Evolutionary conservation across 2,797 vertebrate genomes (phyloP), one percentile per base, ranked within the genome.

Genomic region (Chelidonichthys spinosus): DNA sequence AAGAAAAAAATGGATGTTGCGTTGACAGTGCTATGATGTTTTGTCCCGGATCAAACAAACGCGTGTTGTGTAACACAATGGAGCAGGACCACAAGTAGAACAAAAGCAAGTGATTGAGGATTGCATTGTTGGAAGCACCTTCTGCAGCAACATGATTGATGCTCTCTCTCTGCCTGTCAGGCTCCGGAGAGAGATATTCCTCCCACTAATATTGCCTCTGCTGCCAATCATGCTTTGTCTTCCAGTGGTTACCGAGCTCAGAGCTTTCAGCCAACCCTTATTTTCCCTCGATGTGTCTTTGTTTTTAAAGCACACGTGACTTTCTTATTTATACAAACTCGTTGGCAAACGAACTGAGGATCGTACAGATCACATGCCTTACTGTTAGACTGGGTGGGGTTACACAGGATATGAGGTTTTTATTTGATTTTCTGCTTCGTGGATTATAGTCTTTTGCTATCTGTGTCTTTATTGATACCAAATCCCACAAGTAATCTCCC

Each of bases 401-500:
- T 68, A 66, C 75, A 76, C 84, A 91, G 84, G 78, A 90, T 90
- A 77, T 92, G 78, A 76, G 79, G 67, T 86, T 88, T 85, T 90
- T 60, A 87, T 90, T 92, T 76, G 81, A 89, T 90, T 90, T 88
- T 88, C 79, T 82, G 83, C 80, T 73, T 84, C 43, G 44, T 72
- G 86, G 81, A 81, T 85, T 84, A 85, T 62, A 76, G 72, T 78
- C 76, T 80, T 79, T 61, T 84, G 64, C 63, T 82, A 71, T 88
- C 80, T 70, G 61, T 85, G 84, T 90, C 86, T 84, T 90, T 88
- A 91, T 93, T 92, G 87, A 90, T 85, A 89, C 75, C 82, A 90
- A 88, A 92, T 90, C 87, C 87, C 59, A 3, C 61, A 65, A 86
- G 85, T 78, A 81, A 93, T 90, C 86, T 80, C 53, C 69, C 71